phyloP scores from a whole-genome alignment of 2,113 vertebrate genomes.

The Jaculus jaculus region DNA sequence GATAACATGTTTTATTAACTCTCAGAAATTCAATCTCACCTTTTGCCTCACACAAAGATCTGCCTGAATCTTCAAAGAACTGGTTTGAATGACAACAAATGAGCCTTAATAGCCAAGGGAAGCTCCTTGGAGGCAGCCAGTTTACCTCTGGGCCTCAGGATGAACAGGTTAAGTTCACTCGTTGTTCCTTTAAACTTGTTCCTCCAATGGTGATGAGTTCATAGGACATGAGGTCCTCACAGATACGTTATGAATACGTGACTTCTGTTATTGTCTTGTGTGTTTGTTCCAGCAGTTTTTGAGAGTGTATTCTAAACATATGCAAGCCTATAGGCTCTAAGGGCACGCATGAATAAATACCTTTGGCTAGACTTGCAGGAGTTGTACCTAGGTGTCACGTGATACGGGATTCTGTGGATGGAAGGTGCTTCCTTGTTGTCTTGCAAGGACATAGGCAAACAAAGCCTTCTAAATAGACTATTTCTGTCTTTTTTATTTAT shows the following conservation, averaged over 20 bases:
- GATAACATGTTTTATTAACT: conserved; percentile 49
- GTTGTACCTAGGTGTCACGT: not conserved
- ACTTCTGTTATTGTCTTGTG: not conserved
- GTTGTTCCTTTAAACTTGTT: conserved; percentile 3
- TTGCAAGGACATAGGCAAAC: not conserved
- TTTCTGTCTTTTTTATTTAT: conserved; percentile 12
- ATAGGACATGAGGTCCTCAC: not conserved
- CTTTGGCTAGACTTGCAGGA: not conserved
- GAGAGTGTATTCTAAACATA: not conserved
- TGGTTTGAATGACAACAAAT: conserved; percentile 15
- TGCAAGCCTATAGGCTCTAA: not conserved
- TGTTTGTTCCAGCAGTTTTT: not conserved
- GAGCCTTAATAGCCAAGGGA: not conserved
- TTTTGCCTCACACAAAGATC: not conserved
- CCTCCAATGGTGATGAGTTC: not conserved
- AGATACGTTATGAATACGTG: not conserved
- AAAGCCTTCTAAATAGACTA: not conserved
- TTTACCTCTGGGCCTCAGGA: not conserved
- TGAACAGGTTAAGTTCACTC: not conserved
- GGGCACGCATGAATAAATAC: not conserved
- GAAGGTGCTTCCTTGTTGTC: not conserved
- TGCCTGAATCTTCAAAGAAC: not conserved
- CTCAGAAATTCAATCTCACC: conserved; percentile 40
- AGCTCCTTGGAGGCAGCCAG: not conserved
- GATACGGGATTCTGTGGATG: not conserved